These are phyloP conservation scores for Ploceus nigricollis DNA, from an alignment of 2,113 vertebrate genomes.

Conservation along the genomic window DNA sequence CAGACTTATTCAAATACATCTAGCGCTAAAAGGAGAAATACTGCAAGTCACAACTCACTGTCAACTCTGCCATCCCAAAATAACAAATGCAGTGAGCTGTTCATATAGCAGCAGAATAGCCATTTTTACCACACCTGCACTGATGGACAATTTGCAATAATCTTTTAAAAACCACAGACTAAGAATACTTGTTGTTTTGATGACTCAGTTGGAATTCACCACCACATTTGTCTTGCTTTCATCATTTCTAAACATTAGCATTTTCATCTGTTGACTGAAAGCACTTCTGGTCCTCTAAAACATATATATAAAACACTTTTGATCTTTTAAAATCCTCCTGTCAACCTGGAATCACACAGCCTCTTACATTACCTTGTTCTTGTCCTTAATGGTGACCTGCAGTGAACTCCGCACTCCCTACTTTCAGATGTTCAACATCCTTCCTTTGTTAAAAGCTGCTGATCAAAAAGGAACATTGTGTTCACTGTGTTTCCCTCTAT, in stretches of 20 bases:
- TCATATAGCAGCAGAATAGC: neutral
- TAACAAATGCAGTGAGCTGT: neutral
- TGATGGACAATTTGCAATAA: slow-evolving; percentile 35
- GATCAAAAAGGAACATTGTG: slow-evolving; percentile 53
- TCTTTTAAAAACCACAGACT: slow-evolving; percentile 52
- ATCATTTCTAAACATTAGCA: slow-evolving; percentile 41
- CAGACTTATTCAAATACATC: neutral
- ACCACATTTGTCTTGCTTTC: slow-evolving; percentile 50
- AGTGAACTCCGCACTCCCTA: slow-evolving; percentile 32
- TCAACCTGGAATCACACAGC: slow-evolving; percentile 19
- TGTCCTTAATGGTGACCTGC: slow-evolving; percentile 33
- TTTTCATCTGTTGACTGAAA: slow-evolving; percentile 47
- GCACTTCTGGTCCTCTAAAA: slow-evolving; percentile 29
- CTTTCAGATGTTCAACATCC: slow-evolving; percentile 27
- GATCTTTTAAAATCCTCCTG: slow-evolving; percentile 55
- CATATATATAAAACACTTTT: slow-evolving; percentile 10
- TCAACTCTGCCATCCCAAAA: slow-evolving; percentile 31
- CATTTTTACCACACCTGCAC: slow-evolving; percentile 20
- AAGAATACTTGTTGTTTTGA: slow-evolving; percentile 60
- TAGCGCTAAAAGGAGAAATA: neutral
- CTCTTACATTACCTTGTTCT: slow-evolving; percentile 47
- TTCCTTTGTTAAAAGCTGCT: slow-evolving; percentile 51
- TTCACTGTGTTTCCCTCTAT: slow-evolving; percentile 10
- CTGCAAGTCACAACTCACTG: neutral
- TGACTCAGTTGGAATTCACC: slow-evolving; percentile 54